Evolutionary conservation across 2,888 invertebrate species (phyloP), one percentile per base, ranked within the genome.

Genomic region (Eudemis profundana): DNA sequence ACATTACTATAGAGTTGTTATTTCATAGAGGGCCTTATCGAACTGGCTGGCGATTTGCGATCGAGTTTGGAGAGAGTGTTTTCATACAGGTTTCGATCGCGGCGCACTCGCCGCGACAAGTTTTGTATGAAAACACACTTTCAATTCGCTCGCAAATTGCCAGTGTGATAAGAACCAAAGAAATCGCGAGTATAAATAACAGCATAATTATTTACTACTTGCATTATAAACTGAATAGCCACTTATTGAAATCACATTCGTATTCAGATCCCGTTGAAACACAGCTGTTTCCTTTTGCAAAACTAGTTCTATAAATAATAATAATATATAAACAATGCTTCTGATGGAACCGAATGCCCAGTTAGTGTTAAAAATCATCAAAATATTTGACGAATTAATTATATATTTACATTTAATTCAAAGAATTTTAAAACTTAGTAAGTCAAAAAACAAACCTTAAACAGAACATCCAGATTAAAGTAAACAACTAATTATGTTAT

Each of bases 401-500:
- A 17, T 27, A 7, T 17, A n/a, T 51, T 4, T 14, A 17, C 10
- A 42, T 44, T 56, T 44, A 17, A 44, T 56, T 46, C 17, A 38
- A 33, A 33, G 4, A 1, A 38, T 1, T 17, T 40, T 47, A 47
- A 44, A 60, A 53, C 56, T 56, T 62, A 33, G 10, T 29, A 53
- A 51, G 27, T 51, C 36, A 56, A 33, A 33, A 63, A 64, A 64
- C 57, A 46, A n/a, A 65, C 61, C 61, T 66, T 61, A 62, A 44
- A 49, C 17, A 36, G n/a, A 27, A 36, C 36, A 56, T 68, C 38
- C 46, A 33, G 27, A 38, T 50, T 53, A 36, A 50, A 8, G 40
- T 53, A 49, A 61, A 46, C 40, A 63, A 61, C 70, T 62, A 62
- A 71, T 79, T 72, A 79, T 69, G 75, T 75, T 73, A 82, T 80